A percentile compares a stretch with the other conserved stretches of the same genome.
phyloP scores from a whole-genome alignment of 2,888 invertebrate species.

The Tipula unca region DNA sequence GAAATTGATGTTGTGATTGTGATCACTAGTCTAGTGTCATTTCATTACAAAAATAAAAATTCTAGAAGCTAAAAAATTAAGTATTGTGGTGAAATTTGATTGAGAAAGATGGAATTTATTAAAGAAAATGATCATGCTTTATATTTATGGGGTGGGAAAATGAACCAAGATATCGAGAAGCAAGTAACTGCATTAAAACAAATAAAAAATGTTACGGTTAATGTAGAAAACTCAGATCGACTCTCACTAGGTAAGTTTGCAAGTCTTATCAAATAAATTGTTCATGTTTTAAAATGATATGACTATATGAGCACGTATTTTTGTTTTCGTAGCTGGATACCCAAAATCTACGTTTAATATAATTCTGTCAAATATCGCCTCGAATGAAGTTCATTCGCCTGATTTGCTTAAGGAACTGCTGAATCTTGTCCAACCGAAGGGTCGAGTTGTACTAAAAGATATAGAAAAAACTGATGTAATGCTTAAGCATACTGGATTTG shows the following conservation, averaged over 20 bases:
- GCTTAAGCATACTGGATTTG: slow-evolving; percentile 58
- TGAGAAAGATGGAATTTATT: slow-evolving; percentile 35
- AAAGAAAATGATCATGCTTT: slow-evolving; percentile 45
- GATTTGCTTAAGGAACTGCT: slow-evolving; percentile 48
- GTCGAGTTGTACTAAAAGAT: slow-evolving; percentile 49
- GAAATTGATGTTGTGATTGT: too few relatives aligned
- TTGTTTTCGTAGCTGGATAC: slow-evolving; percentile 44
- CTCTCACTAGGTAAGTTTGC: slow-evolving; percentile 49
- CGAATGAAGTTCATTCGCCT: slow-evolving; percentile 32
- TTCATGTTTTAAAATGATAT: neutral
- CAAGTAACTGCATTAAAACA: slow-evolving; percentile 46
- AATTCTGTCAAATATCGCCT: slow-evolving; percentile 42
- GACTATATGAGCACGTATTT: neutral
- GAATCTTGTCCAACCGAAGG: slow-evolving; percentile 54
- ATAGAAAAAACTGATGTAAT: slow-evolving; percentile 42
- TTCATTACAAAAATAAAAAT: neutral
- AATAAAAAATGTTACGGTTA: slow-evolving; percentile 45
- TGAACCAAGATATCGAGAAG: slow-evolving; percentile 44
- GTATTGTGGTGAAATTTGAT: neutral
- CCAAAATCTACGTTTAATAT: slow-evolving; percentile 52
- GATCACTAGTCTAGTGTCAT: too few relatives aligned
- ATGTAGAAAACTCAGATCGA: slow-evolving; percentile 52
- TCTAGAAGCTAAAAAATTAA: neutral
- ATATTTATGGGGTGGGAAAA: slow-evolving; percentile 49
- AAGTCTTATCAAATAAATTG: neutral